Percentiles rank a stretch among this genome's conserved stretches.
These are phyloP conservation scores for Daboia siamensis DNA, from an alignment of 2,113 vertebrate genomes.

Conservation along the genomic window DNA sequence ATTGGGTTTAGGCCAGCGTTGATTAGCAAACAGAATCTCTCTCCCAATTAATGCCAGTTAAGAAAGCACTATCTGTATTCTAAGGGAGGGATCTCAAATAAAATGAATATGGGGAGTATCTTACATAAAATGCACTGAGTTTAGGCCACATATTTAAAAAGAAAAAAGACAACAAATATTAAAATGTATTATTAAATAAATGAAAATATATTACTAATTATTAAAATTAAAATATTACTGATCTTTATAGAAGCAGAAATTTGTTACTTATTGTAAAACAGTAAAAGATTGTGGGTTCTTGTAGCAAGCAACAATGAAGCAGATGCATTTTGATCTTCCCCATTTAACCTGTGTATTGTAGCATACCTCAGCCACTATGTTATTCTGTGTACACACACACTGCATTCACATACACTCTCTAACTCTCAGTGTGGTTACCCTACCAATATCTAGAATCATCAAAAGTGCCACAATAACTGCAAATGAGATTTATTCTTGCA, in stretches of 20 bases:
- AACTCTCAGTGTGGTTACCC: not conserved
- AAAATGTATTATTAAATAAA: not conserved
- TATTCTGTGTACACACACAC: not conserved
- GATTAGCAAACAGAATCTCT: not conserved
- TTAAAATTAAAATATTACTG: not conserved
- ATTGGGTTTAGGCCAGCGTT: not conserved
- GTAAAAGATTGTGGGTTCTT: not conserved
- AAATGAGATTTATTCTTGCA: not conserved
- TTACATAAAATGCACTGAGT: not conserved
- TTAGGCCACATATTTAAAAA: not conserved
- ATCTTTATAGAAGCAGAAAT: not conserved
- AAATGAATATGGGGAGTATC: not conserved
- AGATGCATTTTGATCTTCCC: not conserved
- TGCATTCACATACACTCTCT: not conserved
- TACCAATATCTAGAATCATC: not conserved
- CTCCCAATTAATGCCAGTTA: not conserved
- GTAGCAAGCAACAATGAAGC: not conserved
- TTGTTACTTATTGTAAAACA: not conserved
- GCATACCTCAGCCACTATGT: not conserved
- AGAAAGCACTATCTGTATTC: not conserved
- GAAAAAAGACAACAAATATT: not conserved
- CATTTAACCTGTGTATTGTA: not conserved
- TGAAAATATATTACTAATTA: not conserved
- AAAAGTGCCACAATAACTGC: not conserved
- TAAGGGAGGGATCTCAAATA: not conserved